Evolutionary conservation across 2,888 invertebrate genomes (phyloP).

Genomic region (Apodemia hepburni): DNA sequence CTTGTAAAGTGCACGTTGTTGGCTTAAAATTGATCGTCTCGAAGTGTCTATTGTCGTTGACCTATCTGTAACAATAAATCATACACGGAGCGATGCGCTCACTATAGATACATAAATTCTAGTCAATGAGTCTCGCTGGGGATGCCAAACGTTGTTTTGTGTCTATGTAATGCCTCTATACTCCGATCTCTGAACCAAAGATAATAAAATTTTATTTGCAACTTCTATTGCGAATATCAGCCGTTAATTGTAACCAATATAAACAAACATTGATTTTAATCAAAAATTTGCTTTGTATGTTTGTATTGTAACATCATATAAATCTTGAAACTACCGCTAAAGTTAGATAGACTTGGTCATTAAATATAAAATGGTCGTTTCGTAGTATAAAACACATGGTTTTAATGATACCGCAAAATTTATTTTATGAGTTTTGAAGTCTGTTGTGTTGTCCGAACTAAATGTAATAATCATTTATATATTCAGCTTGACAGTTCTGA

Average conservation of each 20-base stretch:
- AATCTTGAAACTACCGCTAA: constrained; percentile 22
- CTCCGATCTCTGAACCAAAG: background rate
- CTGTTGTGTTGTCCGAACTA: background rate
- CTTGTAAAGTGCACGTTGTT: constrained; percentile 25
- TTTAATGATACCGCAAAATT: constrained; percentile 27
- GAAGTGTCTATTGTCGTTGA: constrained; percentile 16
- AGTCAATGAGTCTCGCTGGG: constrained; percentile 8
- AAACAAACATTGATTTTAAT: background rate
- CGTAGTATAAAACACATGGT: constrained; percentile 3
- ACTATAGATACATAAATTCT: constrained; percentile 11
- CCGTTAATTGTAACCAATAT: background rate
- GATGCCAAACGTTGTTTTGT: constrained; percentile 10
- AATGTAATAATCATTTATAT: background rate
- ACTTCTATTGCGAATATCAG: background rate
- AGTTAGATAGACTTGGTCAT: constrained; percentile 19
- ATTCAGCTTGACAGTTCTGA: background rate
- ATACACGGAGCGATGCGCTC: constrained; percentile 3
- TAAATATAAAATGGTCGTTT: constrained; percentile 6
- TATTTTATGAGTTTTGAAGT: constrained; percentile 24
- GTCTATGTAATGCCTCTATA: background rate
- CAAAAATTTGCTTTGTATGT: background rate
- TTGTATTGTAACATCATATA: background rate
- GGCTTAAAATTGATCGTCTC: constrained; percentile 12
- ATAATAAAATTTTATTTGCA: background rate
- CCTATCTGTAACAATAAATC: constrained; percentile 14